Percentiles rank a stretch among this genome's conserved stretches.
Evolutionary conservation across 2,113 vertebrate genomes (phyloP).

Genomic region (Anhinga anhinga): DNA sequence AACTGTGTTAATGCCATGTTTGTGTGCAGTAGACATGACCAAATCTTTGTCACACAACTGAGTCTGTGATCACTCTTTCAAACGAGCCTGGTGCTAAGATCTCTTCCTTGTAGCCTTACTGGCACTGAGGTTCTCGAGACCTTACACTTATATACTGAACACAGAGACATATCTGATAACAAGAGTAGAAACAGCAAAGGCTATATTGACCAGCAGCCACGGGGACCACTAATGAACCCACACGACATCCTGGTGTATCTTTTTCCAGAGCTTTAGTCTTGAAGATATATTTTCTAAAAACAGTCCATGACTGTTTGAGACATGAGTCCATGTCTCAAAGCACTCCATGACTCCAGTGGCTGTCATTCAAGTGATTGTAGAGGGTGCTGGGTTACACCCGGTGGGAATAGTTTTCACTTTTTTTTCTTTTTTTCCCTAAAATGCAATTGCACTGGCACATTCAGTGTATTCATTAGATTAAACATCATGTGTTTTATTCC

Average conservation of each 20-base stretch:
- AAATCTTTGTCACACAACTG: not conserved
- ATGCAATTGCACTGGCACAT: not conserved
- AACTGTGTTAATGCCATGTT: not conserved
- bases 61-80: not conserved
- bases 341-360: not conserved
- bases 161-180: not conserved
- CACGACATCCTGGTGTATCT: not conserved
- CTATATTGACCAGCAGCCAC: not conserved
- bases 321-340: not conserved
- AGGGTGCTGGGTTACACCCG: not conserved
- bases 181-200: not conserved
- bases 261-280: not conserved
- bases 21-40: not conserved
- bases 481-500: not conserved
- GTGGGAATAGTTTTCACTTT: not conserved
- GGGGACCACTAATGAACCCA: not conserved
- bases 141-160: not conserved
- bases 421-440: not conserved
- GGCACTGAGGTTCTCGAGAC: not conserved
- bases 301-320: not conserved
- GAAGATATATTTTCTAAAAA: not conserved
- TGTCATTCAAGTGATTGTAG: not conserved
- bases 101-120: not conserved
- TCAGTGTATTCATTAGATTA: not conserved
- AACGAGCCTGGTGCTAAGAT: not conserved